Evolutionary conservation across 2,797 vertebrate species (phyloP).

Genomic region (Microchirus variegatus): DNA sequence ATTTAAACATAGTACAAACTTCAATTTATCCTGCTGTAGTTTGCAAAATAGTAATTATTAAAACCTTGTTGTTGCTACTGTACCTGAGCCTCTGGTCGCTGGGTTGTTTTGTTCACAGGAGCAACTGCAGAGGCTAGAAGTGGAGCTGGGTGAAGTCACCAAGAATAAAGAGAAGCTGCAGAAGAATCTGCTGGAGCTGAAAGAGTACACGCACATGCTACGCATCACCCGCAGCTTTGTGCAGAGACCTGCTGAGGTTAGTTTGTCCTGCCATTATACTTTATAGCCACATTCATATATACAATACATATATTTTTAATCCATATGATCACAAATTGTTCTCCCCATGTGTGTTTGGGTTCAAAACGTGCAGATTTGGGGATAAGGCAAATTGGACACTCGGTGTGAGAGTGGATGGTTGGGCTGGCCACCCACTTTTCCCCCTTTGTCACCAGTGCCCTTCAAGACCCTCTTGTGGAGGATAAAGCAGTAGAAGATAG

Average conservation of each 20-base stretch:
- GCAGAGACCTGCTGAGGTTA: conserved; percentile 85
- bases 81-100: too few species aligned
- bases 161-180: conserved; percentile 95
- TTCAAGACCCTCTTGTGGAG: too few species aligned
- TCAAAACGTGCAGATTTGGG: too few species aligned
- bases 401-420: too few species aligned
- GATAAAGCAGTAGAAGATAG: too few species aligned
- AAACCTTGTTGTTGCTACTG: too few species aligned
- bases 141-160: conserved; percentile 92
- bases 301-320: neutral
- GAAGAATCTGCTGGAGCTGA: conserved; percentile 92
- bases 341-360: too few species aligned
- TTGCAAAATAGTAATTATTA: too few species aligned
- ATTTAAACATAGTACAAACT: neutral
- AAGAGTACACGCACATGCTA: conserved; percentile 93
- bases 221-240: conserved; percentile 88
- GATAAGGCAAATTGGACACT: too few species aligned
- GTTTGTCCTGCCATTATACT: conserved; percentile 3
- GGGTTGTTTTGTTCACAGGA: conserved; percentile 79
- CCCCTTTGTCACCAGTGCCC: too few species aligned
- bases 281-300: neutral
- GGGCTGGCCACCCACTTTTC: too few species aligned
- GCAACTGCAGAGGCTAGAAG: conserved; percentile 93
- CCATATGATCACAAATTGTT: too few species aligned
- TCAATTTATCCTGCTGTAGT: neutral